Base-by-base conservation (phyloP, 2,797 vertebrate genomes). In the Percopsis omiscomaycus region DNA sequence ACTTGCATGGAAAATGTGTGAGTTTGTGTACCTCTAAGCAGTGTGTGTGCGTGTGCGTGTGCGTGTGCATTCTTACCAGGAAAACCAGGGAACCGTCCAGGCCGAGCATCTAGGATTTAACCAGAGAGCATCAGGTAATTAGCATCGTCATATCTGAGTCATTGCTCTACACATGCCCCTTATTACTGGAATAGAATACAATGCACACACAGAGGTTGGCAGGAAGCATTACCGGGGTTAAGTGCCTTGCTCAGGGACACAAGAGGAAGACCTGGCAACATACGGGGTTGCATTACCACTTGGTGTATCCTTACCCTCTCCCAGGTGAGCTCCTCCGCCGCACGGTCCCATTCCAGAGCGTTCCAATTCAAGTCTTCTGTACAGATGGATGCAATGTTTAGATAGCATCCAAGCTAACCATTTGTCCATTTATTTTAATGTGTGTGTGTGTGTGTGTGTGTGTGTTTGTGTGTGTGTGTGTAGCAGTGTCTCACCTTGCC, bases 281-380 rank as follows among this genome's bases (percentile, higher is more conserved):
- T 37, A 37, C 32, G 3, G 32, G 5, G 3, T 12, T 48, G 10
- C 46, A 12, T 48, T 11, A 2, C 46, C 10, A 11, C 46, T 11
- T 12, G 53, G 30, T 28, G 8, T 29, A 79, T 82, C 87, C 94
- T 88, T 56, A 96, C 96, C 90, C 96, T 89, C 78, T 98, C 96
- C 97, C 96, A 98, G 3, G 96, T 98, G 65, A 99, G 94, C 66
- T 99, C 97, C 84, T 98, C 97, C 48, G 96, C 97, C 69, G 96
- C 96, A 80, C 96, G 92, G 82, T 99, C 97, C 97, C 96, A 98
- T 77, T 99, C 97, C 84, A 98, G 78, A 42, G 96, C 96, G 57
- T 99, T 99, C 97, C 97, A 99, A 91, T 98, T 99, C 93, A 98
- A 94, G 84, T 98, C 97, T 90, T 96, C 96, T 96, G 71, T 46